These are phyloP conservation scores for Charadrius vociferus DNA, from an alignment of 2,113 vertebrate species.

Conservation along the genomic window DNA sequence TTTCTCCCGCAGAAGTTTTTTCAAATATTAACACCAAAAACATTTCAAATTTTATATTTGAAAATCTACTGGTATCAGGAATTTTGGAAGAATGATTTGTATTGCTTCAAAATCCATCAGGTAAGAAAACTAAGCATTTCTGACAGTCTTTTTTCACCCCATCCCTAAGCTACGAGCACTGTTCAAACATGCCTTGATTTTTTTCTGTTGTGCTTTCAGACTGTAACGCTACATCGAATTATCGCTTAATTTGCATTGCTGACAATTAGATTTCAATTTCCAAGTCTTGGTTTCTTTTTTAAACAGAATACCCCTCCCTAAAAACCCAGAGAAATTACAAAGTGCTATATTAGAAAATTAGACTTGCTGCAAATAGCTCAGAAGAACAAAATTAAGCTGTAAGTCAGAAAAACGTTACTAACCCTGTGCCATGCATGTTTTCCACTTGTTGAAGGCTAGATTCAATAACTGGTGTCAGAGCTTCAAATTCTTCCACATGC, in stretches of 20 bases:
- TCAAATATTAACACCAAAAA: neutral
- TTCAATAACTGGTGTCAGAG: constrained; percentile 82
- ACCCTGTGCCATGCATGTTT: constrained; percentile 88
- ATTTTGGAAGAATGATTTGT: neutral
- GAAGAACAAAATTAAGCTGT: neutral
- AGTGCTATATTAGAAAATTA: neutral
- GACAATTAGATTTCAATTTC: neutral
- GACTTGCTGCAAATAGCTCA: neutral
- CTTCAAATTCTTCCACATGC: constrained; percentile 68
- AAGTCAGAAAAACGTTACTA: neutral
- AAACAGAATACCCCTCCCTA: neutral
- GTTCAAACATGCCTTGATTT: neutral
- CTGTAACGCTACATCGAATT: neutral
- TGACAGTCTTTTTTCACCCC: neutral
- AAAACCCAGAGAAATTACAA: neutral
- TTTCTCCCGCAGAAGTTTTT: neutral
- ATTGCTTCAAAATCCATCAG: neutral
- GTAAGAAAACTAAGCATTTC: neutral
- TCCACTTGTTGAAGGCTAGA: constrained; percentile 89
- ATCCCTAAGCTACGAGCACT: neutral
- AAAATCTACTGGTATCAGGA: neutral
- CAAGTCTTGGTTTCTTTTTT: neutral
- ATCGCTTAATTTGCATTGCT: neutral
- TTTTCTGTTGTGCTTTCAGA: neutral
- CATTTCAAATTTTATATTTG: neutral